Conservation (phyloP, 2,113 vertebrate species). For the Ancistrus triradiatus region DNA sequence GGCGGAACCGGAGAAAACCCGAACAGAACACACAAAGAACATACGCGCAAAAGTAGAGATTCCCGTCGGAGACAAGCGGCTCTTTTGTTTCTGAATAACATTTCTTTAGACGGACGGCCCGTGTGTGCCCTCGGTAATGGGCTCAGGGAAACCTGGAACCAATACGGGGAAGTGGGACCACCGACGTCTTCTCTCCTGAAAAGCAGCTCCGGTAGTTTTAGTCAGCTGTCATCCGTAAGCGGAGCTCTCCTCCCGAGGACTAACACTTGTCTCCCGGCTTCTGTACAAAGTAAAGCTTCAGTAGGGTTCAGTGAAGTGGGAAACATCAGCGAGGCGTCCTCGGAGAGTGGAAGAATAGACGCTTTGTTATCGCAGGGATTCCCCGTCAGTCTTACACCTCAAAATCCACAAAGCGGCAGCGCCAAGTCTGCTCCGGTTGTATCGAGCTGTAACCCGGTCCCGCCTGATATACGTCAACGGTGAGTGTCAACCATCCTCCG, state of each 20-base stretch:
- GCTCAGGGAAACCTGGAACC: conserved; percentile 49
- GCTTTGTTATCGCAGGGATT: conserved; percentile 53
- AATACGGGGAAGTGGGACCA: conserved; percentile 32
- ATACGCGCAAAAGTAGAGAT: conserved; percentile 70
- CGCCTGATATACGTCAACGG: conserved; percentile 77
- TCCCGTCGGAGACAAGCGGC: conserved; percentile 83
- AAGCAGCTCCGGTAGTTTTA: conserved; percentile 40
- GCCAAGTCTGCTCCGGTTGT: conserved; percentile 55
- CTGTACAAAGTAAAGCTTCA: conserved; percentile 39
- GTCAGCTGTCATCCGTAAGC: conserved; percentile 52
- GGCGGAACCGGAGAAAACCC: conserved; percentile 48
- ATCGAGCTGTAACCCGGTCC: conserved; percentile 48
- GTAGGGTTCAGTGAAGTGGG: conserved; percentile 27
- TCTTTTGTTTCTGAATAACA: conserved; percentile 85
- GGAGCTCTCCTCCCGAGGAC: conserved; percentile 50
- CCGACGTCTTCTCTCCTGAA: conserved; percentile 38
- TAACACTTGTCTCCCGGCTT: conserved; percentile 45
- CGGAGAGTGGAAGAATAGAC: conserved; percentile 55
- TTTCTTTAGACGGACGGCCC: conserved; percentile 85
- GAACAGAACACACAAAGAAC: conserved; percentile 57
- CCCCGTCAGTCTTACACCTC: conserved; percentile 51
- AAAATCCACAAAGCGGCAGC: conserved; percentile 41
- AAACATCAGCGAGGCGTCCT: conserved; percentile 58
- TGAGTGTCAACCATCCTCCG: conserved; percentile 60
- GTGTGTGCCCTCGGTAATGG: conserved; percentile 56